Base-by-base conservation (phyloP, 2,113 vertebrate species). In the Takifugu flavidus region DNA sequence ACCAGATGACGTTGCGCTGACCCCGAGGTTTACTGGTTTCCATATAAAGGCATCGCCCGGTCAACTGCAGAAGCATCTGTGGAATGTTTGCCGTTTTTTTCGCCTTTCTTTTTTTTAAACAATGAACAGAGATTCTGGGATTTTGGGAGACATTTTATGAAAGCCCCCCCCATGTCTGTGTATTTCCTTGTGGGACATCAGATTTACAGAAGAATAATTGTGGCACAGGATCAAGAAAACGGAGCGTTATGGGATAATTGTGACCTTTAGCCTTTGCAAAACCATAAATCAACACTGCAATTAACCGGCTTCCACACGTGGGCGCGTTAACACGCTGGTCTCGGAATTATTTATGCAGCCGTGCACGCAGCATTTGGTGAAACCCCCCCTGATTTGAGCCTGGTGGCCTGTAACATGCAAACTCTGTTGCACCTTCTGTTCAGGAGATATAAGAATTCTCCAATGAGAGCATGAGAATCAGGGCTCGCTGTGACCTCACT, bases 1-100 rank as follows among this genome's bases (percentile, higher is more conserved):
- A 72, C 54, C 25, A 47, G 54, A 59, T 75, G 59, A 44, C 6
- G 44, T 75, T 63, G 62, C 74, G 55, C 64, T 70, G 70, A 75
- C 78, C 70, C 43, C 56, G 47, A 49, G 59, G 68, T 79, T 83
- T 72, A 80, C 65, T 72, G 12, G 67, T 84, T 86, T 85, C 89
- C 88, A 84, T 88, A 84, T 86, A 88, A 91, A 90, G 86, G 70
- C 88, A 91, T 89, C 67, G 73, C 83, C 86, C 64, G 59, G 75
- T 75, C 80, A 74, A 85, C 85, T 74, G 66, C 62, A 55, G 26
- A 86, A 78, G 84, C 69, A 89, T 89, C 73, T 55, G 56, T 85
- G 84, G 86, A 91, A 90, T 91, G 85, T 81, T 78, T 82, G 72
- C 80, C 82, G 70, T 70, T 86, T 67, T 65, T 80, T 80, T 64